These are phyloP conservation scores for Scytalopus superciliaris DNA, from an alignment of 2,113 vertebrate genomes.

Conservation along the genomic window DNA sequence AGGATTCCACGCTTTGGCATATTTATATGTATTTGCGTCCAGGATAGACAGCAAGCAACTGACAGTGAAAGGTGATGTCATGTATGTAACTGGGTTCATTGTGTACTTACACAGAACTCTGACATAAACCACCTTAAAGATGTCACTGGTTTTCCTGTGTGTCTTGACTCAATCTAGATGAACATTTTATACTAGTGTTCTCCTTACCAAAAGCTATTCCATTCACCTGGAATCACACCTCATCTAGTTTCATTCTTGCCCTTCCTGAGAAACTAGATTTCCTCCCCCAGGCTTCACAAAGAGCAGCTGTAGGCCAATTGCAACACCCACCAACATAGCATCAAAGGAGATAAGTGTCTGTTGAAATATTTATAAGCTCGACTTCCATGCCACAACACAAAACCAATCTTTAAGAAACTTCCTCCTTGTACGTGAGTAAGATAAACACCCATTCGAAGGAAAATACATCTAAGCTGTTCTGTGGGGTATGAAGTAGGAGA, in stretches of 20 bases:
- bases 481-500: background rate
- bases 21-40: background rate
- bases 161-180: background rate
- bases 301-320: background rate
- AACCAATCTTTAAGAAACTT: background rate
- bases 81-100: background rate
- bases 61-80: background rate
- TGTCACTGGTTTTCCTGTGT: background rate
- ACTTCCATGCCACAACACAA: background rate
- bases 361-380: conserved; percentile 5
- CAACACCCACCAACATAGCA: background rate
- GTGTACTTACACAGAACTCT: background rate
- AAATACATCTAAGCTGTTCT: background rate
- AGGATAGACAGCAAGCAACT: background rate
- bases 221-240: background rate
- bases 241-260: background rate
- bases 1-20: background rate
- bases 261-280: conserved; percentile 24
- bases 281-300: background rate
- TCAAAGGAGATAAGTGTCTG: background rate
- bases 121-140: background rate
- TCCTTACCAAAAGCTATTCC: background rate
- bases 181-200: background rate
- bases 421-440: background rate
- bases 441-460: background rate